These are phyloP conservation scores for Drosophila bunnanda DNA, from an alignment of 2,888 invertebrate genomes.

Conservation along the genomic window DNA sequence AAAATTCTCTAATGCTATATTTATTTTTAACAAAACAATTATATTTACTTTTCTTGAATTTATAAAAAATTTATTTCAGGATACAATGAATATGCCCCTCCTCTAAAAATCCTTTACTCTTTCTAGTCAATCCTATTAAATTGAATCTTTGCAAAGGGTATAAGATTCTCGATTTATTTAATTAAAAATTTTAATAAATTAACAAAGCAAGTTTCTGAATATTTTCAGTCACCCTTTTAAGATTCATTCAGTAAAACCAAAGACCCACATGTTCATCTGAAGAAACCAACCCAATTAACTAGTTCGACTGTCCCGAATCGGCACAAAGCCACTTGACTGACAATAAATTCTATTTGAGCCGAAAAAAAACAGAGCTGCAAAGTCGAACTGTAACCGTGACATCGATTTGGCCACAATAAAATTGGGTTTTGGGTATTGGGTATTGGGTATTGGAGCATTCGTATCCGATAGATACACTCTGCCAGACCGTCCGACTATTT, in stretches of 20 bases:
- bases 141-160: not conserved
- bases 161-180: too few relatives aligned
- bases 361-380: constrained; percentile 11
- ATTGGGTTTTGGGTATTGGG: constrained; percentile 49
- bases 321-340: constrained; percentile 33
- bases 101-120: too few relatives aligned
- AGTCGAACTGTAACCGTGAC: constrained; percentile 50
- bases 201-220: not conserved
- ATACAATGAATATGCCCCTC: too few relatives aligned
- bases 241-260: constrained; percentile 9
- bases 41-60: too few relatives aligned
- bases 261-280: constrained; percentile 26
- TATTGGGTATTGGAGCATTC: constrained; percentile 47
- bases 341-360: constrained; percentile 48
- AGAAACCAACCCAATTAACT: constrained; percentile 63
- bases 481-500: constrained; percentile 50
- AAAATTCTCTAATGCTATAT: not conserved
- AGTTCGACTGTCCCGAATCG: constrained; percentile 43
- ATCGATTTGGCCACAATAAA: constrained; percentile 71
- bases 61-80: too few relatives aligned
- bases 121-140: too few relatives aligned
- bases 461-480: constrained; percentile 69
- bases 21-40: not conserved
- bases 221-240: not conserved
- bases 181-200: too few relatives aligned